Percentiles rank a stretch among this genome's conserved stretches.
phyloP scores from a whole-genome alignment of 2,113 vertebrate genomes.

The Lichenostomus cassidix region DNA sequence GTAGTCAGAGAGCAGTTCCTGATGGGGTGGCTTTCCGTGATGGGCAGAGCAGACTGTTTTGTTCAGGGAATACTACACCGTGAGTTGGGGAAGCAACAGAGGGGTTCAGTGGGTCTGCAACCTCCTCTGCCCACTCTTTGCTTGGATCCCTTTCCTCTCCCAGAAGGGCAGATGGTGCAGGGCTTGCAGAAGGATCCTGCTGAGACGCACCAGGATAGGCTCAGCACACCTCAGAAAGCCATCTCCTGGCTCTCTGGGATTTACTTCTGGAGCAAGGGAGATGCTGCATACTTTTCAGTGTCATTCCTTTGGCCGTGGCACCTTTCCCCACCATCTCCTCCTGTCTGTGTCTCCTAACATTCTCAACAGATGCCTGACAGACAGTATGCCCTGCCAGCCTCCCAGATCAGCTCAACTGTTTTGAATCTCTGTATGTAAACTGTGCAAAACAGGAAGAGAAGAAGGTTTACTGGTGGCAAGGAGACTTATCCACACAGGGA shows the following conservation, averaged over 20 bases:
- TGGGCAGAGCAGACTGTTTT: neutral
- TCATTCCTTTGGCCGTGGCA: neutral
- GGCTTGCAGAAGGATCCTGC: neutral
- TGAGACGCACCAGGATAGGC: neutral
- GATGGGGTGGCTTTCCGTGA: neutral
- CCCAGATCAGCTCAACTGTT: neutral
- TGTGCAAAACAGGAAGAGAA: neutral
- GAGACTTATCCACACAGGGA: neutral
- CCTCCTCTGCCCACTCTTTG: neutral
- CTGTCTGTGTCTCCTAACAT: rapidly evolving
- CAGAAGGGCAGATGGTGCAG: neutral
- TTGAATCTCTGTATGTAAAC: neutral
- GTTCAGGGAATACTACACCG: neutral
- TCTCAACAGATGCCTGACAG: neutral
- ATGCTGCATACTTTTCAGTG: neutral
- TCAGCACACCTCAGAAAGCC: neutral
- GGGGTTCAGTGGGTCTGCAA: neutral
- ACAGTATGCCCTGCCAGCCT: neutral
- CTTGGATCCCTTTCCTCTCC: neutral
- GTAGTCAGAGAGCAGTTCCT: neutral
- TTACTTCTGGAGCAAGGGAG: neutral
- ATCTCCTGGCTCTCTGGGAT: neutral
- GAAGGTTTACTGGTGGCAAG: neutral
- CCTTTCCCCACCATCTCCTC: neutral
- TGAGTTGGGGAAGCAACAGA: neutral